Evolutionary conservation across 2,888 invertebrate genomes (phyloP), one percentile per base, ranked within the genome.

Genomic region (Dendrolimus pini): DNA sequence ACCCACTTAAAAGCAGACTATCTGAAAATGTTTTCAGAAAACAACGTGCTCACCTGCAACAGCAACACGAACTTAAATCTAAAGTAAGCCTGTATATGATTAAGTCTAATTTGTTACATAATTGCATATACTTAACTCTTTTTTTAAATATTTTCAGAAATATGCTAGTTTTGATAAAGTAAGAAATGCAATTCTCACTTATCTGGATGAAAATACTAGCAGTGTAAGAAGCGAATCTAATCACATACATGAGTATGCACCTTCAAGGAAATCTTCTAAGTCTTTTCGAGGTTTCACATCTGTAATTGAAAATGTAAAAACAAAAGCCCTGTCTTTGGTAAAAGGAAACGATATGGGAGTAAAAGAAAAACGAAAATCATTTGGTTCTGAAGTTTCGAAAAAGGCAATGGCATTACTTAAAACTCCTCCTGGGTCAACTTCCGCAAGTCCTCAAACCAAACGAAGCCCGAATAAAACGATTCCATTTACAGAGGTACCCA

Each of bases 1-100:
- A 94, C 71, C 93, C 94, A 3, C 88, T 93, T 42, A 94, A 93
- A 91, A 88, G 82, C 53, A 91, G 92, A 57, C 75, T 94, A 64
- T 92, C 93, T 1, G 77, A 83, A 64, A 88, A 80, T 61, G 85
- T 92, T 10, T 94, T 90, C 68, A 85, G 91, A 59, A 93, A 92
- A 68, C 93, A 93, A 65, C 83, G 92, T 63, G 83, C 88, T 56
- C 91, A 92, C 59, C 74, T 94, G 53, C 90, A 88, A 61, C 93
- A 93, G 74, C 91, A 93, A 70, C 89, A 92, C 59, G 92, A 88
- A 67, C 69, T 92, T 2, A 89, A 92, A 71, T 78, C 91, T 54
- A 94, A 93, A 90, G 94, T 94, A 62, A 57, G 60, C 57, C 41
- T 41, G n/a, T 12, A 53, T 18, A 10, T 30, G 10, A 18, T 9